Evolutionary conservation across 2,888 invertebrate genomes (phyloP), one percentile per base, ranked within the genome.

Genomic region (Dryobotodes eremita): DNA sequence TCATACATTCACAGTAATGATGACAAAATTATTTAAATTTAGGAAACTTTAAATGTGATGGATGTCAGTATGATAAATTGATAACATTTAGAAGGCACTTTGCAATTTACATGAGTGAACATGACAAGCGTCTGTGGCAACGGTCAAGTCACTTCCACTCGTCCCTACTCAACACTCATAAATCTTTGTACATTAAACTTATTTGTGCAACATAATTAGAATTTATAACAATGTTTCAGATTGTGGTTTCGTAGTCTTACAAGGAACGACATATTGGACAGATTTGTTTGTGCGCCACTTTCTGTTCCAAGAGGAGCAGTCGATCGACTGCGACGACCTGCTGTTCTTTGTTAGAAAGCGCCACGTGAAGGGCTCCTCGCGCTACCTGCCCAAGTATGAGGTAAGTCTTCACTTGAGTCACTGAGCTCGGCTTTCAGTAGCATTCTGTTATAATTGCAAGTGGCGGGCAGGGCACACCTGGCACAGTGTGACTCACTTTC

Each of bases 211-310:
- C 42, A 23, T 79, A 75, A 71, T 79, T 36, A 71, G 42, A 68
- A 31, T 17, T 48, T 36, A n/a, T 23, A 57, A 78, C 26, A 69
- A 77, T 77, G 46, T 90, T 91, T 73, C 97, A 99, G 99, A 99
- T 95, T 98, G 98, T 50, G 99, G 99, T 68, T 99, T 99, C 96
- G 99, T 99, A 86, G 98, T 99, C 95, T 97, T 99, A 26, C 98
- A 99, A 96, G 99, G 99, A 61, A 99, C 98, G 80, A 99, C 99
- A 6, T 99, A 99, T 93, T 99, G 99, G 99, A 99, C 99, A 74
- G 99, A 99, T 95, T 97, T 99, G 88, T 99, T 99, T 96, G 99
- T 99, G 86, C 97, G 99, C 23, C 99, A 99, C 97, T 99, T 99
- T 95, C 97, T 99, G 74, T 99, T 99, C 93, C 98, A 98, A 97